Evolutionary conservation across 2,888 invertebrate genomes (phyloP), one percentile per base, ranked within the genome.

Genomic region (Phortica okadai): DNA sequence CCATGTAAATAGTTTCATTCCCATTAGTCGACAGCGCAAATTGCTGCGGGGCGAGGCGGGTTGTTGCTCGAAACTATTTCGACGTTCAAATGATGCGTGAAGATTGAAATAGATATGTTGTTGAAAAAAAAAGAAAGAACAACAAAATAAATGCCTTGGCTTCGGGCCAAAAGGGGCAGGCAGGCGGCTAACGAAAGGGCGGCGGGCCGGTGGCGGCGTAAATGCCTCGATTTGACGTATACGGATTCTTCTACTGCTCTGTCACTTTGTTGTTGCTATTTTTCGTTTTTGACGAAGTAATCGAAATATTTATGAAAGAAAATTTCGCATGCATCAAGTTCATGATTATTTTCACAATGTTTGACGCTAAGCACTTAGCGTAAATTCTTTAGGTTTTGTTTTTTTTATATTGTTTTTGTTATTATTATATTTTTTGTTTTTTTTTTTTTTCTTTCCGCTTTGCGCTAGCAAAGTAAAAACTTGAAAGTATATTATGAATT

Each of bases 271-370:
- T n/a, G n/a, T 66, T 42, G 8, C 75, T 74, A 64, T 14, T 77
- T 74, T 85, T 75, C 82, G 79, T 81, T 75, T n/a, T 64, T 78
- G 84, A 82, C 80, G 81, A 87, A 84, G 86, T 87, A 85, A 87
- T 86, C 16, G 83, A 21, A 84, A 81, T 74, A 80, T 82, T 83
- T 79, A 74, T 82, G 77, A 76, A 77, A 78, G 77, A 77, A 59
- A 59, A 77, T 74, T 78, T 82, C 83, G 83, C 85, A 84, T 78
- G 85, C 85, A 82, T 82, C 86, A 87, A 87, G 87, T 85, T 85
- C 86, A 87, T 80, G 81, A 76, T 21, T 72, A 54, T 54, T 14
- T 45, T 62, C 11, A 56, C 16, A 16, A 56, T 56, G 14, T 56
- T 56, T 2, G 56, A 16, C 16, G 56, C 16, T 56, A 16, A 56